These are phyloP conservation scores for Drepana falcataria DNA, from an alignment of 2,888 invertebrate species.

Conservation along the genomic window DNA sequence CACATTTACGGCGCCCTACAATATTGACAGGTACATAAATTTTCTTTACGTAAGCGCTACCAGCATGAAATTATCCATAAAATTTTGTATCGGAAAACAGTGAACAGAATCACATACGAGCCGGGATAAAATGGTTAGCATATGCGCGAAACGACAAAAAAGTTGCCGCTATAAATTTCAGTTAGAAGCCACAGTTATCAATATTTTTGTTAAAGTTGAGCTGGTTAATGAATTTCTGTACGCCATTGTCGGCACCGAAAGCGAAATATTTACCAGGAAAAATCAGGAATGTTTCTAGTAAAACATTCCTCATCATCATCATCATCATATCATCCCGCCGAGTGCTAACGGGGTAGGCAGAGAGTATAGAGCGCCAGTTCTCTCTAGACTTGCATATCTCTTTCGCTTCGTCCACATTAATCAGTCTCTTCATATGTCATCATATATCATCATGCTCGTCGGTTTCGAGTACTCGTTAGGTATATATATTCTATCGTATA, in stretches of 20 bases:
- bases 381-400: no score
- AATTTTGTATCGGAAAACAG: conserved; percentile 9
- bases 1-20: conserved; percentile 3
- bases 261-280: no score
- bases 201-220: conserved; percentile 30
- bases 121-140: conserved; percentile 16
- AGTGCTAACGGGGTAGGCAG: no score
- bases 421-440: no score
- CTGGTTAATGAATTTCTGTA: conserved; percentile 31
- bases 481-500: no score
- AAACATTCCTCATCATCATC: no score
- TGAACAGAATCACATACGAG: conserved; percentile 1
- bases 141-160: conserved; percentile 24
- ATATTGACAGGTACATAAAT: conserved; percentile 4
- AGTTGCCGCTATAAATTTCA: conserved; percentile 29
- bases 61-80: conserved; percentile 12
- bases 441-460: no score
- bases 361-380: no score
- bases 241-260: neutral
- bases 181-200: conserved; percentile 18
- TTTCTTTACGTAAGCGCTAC: conserved; percentile 8
- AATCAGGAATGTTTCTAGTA: no score
- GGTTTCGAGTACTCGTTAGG: no score
- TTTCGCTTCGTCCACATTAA: no score
- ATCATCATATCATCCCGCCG: no score